Base-by-base conservation (phyloP, 2,888 invertebrate genomes). In the Anagyrus pseudococci region DNA sequence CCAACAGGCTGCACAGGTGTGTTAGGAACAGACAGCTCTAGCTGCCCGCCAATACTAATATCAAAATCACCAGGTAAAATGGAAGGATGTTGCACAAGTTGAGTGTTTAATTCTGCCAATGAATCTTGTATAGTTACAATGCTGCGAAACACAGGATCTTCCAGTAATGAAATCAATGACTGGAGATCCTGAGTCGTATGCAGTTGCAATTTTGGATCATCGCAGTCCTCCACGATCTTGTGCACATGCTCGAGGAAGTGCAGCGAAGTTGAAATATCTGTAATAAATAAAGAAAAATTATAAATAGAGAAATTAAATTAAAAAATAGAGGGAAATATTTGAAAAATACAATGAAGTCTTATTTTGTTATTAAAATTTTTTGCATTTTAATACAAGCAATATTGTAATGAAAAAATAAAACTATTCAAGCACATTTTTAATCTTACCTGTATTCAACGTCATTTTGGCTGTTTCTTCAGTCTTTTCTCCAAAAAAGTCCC, bases 51-150 rank as follows among this genome's bases (percentile, higher is more conserved):
- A 48, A 91, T 88, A 71, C 90, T 92, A 59, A 98, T 94, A 77
- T 96, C 95, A 82, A 97, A 97, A 81, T 96, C 96, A 54, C 92
- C 92, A 46, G 96, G 94, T 67, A 96, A 84, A 77, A 96, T 94
- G 20, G 95, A 95, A 15, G 96, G 96, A 83, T 96, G 96, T 74
- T 94, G 92, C 43, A 89, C 89, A 59, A 95, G 86, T 82, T 95
- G 95, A 26, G 89, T 89, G 68, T 94, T 93, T 58, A 97, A 83
- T 82, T 96, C 92, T 48, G 89, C 88, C 47, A 97, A 84, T 0
- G 96, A 96, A 78, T 96, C 96, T 84, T 96, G 91, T 64, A 97
- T 89, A 58, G 92, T 93, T 19, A 94, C 92, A 73, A 96, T 92
- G 75, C 93, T 93, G 68, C 92, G 87, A 73, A 97, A 90, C 57